Base-by-base conservation (phyloP, 2,797 vertebrate species). In the Tinamus major region DNA sequence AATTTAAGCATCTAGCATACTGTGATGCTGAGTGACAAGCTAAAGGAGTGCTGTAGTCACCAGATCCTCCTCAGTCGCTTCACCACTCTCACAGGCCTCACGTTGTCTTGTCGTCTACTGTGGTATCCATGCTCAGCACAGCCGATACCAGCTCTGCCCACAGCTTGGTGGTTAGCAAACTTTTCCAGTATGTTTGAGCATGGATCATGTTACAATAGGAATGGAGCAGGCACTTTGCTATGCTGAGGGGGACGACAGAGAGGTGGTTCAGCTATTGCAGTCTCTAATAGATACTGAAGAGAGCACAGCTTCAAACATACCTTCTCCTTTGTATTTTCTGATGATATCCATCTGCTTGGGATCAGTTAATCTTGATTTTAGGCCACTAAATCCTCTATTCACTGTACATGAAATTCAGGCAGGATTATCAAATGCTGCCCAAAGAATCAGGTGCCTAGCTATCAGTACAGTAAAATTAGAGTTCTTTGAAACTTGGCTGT, bases 31-130 rank as follows among this genome's bases (percentile, higher is more conserved):
- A 78, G 21, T 15, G 31, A 59, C 69, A 68, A 85, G 33, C 3
- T 46, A 37, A 24, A 75, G 58, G 33, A 83, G 17, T 1, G 0
- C 20, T 9, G 0, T n/a, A 10, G 19, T 23, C 26, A 33, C 13
- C 3, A 2, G 7, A 62, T 18, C 39, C 31, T 67, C 10, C 48
- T 48, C 48, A 70, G 55, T 56, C 10, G 11, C 55, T 19, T 8
- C 6, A 20, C 42, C 48, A 9, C 2, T 19, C 53, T 26, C 9
- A 48, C 44, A 46, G 21, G 12, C 6, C 19, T 68, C 42, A 13
- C 3, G 0, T 6, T 63, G 8, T 29, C 19, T 75, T 3, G 0
- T 6, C 59, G 8, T 29, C 19, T 75, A 69, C 87, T 62, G 17
- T 31, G 13, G 7, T 55, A 61, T 49, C 49, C 48, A 13, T 5